A percentile compares a stretch with the other conserved stretches of the same genome.
These are phyloP conservation scores for Limnephilus lunatus DNA, from an alignment of 2,888 invertebrate genomes.

Conservation along the genomic window DNA sequence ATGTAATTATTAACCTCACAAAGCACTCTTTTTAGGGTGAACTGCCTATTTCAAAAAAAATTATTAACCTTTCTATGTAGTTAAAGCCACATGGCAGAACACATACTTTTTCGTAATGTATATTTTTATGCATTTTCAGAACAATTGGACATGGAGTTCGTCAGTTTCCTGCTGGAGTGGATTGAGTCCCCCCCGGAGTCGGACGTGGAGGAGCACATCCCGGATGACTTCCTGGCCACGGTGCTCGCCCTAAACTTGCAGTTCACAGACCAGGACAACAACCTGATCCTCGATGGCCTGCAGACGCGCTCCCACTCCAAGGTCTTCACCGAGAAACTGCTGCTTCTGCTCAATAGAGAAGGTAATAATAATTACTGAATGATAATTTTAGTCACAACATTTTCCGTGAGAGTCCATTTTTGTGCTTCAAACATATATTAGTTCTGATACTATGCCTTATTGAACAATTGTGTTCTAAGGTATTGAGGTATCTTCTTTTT, in stretches of 20 bases:
- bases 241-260: slow-evolving; percentile 94
- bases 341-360: slow-evolving; percentile 92
- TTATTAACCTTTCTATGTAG: neutral
- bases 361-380: slow-evolving; percentile 75
- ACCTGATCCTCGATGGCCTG: slow-evolving; percentile 84
- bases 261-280: slow-evolving; percentile 83
- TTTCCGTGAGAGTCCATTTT: too few species aligned
- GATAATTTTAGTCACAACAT: slow-evolving; percentile 10
- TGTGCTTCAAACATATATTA: too few species aligned
- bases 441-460: too few species aligned
- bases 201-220: slow-evolving; percentile 86
- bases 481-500: too few species aligned
- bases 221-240: slow-evolving; percentile 89
- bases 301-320: slow-evolving; percentile 86
- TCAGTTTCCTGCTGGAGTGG: slow-evolving; percentile 87
- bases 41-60: neutral
- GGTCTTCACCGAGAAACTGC: slow-evolving; percentile 92
- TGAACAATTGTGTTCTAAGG: too few species aligned
- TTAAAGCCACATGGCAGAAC: neutral
- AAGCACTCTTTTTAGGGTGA: too few species aligned
- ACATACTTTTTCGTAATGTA: neutral
- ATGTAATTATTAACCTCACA: neutral
- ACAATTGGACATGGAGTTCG: slow-evolving; percentile 89
- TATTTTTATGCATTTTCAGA: slow-evolving; percentile 78
- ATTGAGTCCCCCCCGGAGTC: slow-evolving; percentile 89